Evolutionary conservation across 1,140 invertebrate species (phyloP).

Genomic region (Meloidogyne chitwoodi): DNA sequence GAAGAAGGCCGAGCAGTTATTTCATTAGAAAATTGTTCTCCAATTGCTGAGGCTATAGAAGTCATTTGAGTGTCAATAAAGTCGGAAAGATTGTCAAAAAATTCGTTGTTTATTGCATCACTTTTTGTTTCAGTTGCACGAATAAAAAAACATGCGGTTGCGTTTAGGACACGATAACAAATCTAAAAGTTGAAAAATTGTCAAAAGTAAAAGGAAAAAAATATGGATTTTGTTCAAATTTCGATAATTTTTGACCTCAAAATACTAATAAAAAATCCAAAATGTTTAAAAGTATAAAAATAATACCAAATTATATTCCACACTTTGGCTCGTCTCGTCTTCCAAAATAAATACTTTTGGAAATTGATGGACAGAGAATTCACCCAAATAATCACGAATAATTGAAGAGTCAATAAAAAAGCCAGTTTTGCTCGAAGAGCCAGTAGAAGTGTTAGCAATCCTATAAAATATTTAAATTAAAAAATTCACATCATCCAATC

Average conservation of each 20-base stretch:
- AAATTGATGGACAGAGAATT: conserved; percentile 25
- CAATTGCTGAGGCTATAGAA: conserved; percentile 28
- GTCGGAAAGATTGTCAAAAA: conserved; percentile 20
- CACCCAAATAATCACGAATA: conserved; percentile 30
- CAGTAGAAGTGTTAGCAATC: neutral
- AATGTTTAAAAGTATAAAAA: neutral
- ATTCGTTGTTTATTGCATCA: neutral
- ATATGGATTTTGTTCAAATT: neutral
- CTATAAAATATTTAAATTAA: neutral
- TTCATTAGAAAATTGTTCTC: conserved; percentile 14
- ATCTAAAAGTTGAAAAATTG: conserved; percentile 18
- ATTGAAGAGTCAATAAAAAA: conserved; percentile 28
- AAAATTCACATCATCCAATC: neutral
- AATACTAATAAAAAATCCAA: too few species aligned
- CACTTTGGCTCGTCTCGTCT: neutral
- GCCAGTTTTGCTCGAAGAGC: conserved; percentile 12
- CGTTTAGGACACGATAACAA: conserved; percentile 30
- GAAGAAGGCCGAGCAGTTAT: neutral
- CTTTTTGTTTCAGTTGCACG: neutral
- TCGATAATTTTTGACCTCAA: neutral
- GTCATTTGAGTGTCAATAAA: conserved; percentile 26
- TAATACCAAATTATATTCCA: conserved; percentile 16
- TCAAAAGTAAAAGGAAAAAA: neutral
- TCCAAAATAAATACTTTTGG: conserved; percentile 25
- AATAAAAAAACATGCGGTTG: conserved; percentile 35